Base-by-base conservation (phyloP, 2,888 invertebrate species). In the Dolomedes plantarius region DNA sequence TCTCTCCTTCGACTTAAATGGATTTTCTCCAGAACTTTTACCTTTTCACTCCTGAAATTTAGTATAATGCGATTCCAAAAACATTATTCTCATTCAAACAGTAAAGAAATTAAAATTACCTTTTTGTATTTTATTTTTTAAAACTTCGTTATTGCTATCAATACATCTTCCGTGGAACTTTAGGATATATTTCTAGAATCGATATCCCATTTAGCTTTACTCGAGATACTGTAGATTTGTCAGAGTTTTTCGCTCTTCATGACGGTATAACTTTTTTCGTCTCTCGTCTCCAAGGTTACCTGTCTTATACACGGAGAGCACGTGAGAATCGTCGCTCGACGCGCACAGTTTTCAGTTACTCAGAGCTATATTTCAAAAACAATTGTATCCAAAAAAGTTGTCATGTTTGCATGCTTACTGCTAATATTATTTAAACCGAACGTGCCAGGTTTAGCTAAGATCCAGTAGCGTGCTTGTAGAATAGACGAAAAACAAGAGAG, bases 231-330 rank as follows among this genome's bases (percentile, higher is more conserved):
- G 1, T 56, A 23, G 23, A 23, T 56, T 23, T 56, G 3, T 19
- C 46, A 46, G 16, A 19, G 23, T 56, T 56, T 11, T 16, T 56
- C 56, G 23, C 56, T 56, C 56, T 16, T 23, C 23, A 23, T 23
- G 23, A 56, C 1, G 19, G 5, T 23, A 56, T 1, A 16, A 23
- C 23, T 56, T 56, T 23, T 5, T 56, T 56, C 23, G 19, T 23
- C 7, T 46, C 23, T 23, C 56, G 56, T 56, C 23, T 56, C 56
- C 56, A 56, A 23, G 56, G 56, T 56, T 56, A 56, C 56, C 56
- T 23, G 19, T 5, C 16, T 23, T 19, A 23, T 23, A 56, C 23
- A 56, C 56, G 56, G 16, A 56, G 56, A 56, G 56, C 56, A 56
- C 56, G 56, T 23, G 56, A 19, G 23, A 56, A 56, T 23, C 11